Evolutionary conservation across 2,888 invertebrate species (phyloP).

Genomic region (Rosalia funebris): DNA sequence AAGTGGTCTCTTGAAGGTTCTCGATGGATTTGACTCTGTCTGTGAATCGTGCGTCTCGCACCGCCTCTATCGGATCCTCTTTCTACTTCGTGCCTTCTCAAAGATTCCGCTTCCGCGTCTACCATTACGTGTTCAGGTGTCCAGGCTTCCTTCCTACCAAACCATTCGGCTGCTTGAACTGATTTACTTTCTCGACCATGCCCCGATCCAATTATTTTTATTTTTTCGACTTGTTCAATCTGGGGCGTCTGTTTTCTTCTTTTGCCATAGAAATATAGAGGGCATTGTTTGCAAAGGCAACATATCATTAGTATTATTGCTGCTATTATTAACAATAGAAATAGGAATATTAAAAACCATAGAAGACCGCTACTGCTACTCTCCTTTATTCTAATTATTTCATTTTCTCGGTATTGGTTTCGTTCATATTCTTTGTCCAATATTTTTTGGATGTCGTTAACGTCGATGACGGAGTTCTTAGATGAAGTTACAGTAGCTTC

Average conservation of each 20-base stretch:
- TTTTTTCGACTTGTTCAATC: conserved; percentile 61
- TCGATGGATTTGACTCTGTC: conserved; percentile 47
- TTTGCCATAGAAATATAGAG: conserved; percentile 82
- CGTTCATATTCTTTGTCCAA: conserved; percentile 51
- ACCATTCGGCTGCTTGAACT: conserved; percentile 81
- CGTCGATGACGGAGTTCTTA: conserved; percentile 75
- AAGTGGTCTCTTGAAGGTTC: conserved; percentile 70
- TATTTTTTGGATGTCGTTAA: conserved; percentile 76
- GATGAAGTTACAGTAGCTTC: conserved; percentile 76
- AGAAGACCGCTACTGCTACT: conserved; percentile 69
- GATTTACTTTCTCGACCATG: conserved; percentile 73
- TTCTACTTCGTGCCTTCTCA: conserved; percentile 80
- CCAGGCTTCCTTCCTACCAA: conserved; percentile 85
- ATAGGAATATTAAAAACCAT: conserved; percentile 82
- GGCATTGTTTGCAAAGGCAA: conserved; percentile 86
- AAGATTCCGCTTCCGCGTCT: conserved; percentile 73
- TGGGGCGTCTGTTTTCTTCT: conserved; percentile 80
- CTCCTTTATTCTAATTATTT: conserved; percentile 42
- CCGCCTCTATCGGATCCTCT: conserved; percentile 74
- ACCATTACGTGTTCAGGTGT: conserved; percentile 72
- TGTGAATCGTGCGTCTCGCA: conserved; percentile 47
- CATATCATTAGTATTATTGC: conserved; percentile 80
- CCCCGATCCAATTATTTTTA: conserved; percentile 69
- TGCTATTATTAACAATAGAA: conserved; percentile 77
- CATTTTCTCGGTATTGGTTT: conserved; percentile 31